Evolutionary conservation across 2,797 vertebrate species (phyloP).

Genomic region (Apogon hyalosoma): DNA sequence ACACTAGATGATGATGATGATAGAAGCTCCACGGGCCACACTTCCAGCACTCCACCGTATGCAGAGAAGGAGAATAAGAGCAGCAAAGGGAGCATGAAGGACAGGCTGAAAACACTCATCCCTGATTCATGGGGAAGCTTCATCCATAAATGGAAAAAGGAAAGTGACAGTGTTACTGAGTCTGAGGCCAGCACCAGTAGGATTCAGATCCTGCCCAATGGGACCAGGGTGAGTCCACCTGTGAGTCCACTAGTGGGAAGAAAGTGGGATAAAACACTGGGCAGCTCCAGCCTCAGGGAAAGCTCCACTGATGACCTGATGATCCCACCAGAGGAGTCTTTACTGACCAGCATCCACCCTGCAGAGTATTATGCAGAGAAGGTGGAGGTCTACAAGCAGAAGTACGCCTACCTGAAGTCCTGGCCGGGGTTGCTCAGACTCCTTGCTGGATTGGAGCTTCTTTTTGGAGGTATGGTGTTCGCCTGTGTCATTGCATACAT

Average conservation of each 20-base stretch:
- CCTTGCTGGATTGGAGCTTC: conserved; percentile 82
- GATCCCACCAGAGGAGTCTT: conserved; percentile 62
- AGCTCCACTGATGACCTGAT: conserved; percentile 24
- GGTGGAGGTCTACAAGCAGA: conserved; percentile 77
- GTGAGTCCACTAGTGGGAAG: conserved; percentile 75
- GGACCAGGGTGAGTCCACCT: conserved; percentile 78
- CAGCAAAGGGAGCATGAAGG: conserved; percentile 57
- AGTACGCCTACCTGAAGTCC: conserved; percentile 85
- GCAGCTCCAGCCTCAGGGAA: conserved; percentile 52
- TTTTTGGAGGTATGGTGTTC: conserved; percentile 85
- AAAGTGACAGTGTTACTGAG: conserved; percentile 20
- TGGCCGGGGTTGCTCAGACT: conserved; percentile 85
- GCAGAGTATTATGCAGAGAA: conserved; percentile 82
- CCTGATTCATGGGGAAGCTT: conserved; percentile 74
- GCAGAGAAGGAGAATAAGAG: conserved; percentile 20
- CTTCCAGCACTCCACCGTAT: conserved; percentile 39
- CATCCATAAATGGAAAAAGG: conserved; percentile 48
- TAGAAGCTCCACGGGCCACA: conserved; percentile 14
- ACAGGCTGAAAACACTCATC: conserved; percentile 68
- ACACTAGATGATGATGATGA: conserved; percentile 48
- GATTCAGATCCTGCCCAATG: conserved; percentile 76
- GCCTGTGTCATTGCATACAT: conserved; percentile 85
- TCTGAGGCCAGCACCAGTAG: conserved; percentile 41
- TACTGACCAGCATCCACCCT: conserved; percentile 74
- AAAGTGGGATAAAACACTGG: conserved; percentile 41